Base-by-base conservation (phyloP, 2,113 vertebrate species). In the Peromyscus leucopus region DNA sequence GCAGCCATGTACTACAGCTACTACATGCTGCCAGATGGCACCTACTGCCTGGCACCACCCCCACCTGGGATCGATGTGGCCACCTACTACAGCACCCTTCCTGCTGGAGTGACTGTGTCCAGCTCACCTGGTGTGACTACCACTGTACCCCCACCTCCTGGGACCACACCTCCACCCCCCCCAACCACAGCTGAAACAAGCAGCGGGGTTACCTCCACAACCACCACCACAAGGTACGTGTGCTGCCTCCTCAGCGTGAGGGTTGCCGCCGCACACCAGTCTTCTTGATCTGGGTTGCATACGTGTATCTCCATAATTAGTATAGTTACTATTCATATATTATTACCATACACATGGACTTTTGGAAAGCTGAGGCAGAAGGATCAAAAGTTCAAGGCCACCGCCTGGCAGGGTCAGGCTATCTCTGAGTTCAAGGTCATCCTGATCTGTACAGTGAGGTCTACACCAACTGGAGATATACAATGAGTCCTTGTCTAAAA, bases 11-110 rank as follows among this genome's bases (percentile, higher is more conserved):
- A 99, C 98, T 99, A 99, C 67, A 99, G 99, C 96, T 99, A 99
- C 98, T 99, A 99, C 98, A 99, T 99, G 99, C 98, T 99, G 28
- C 99, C 99, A 0, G 99, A 99, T 12, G 99, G 99, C 11, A 99
- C 99, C 0, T 99, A 99, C 95, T 99, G 99, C 98, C 98, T 99
- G 76, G 99, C 99, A 0, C 99, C 99, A 0, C 99, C 99, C 0
- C 99, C 99, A 8, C 99, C 99, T 0, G 99, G 99, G 4, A 99
- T 99, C 2, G 99, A 99, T 4, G 99, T 99, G 75, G 98, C 98
- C 39, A 97, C 99, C 28, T 99, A 99, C 98, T 99, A 99, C 92
- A 99, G 92, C 57, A 98, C 98, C 0, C 95, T 99, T 96, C 98
- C 99, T 0, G 97, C 99, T 0, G 98, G 99, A 8, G 99, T 98